Conservation (phyloP, 2,797 vertebrate species). For the Scyliorhinus canicula region DNA sequence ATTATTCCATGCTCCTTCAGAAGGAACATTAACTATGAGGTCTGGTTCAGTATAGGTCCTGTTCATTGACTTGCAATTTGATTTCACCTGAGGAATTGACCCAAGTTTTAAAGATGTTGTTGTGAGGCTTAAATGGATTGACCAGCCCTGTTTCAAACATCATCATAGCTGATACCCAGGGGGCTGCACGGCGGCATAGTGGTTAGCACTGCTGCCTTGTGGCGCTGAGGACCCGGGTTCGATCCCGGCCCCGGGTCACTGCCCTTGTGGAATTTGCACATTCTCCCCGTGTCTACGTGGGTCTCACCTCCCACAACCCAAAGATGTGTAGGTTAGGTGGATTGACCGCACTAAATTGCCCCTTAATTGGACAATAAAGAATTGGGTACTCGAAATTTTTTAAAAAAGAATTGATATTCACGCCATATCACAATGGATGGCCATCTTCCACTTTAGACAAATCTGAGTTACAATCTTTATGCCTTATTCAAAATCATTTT, state of each 20-base stretch:
- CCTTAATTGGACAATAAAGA: too few relatives aligned
- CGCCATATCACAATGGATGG: not conserved
- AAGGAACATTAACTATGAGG: not conserved
- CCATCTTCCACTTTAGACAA: not conserved
- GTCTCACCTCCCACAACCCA: too few relatives aligned
- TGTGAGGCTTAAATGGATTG: not conserved
- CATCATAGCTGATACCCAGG: too few relatives aligned
- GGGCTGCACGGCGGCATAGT: too few relatives aligned
- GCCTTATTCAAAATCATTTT: not conserved
- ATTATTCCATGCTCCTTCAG: not conserved
- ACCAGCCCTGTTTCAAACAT: not conserved
- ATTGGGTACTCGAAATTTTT: too few relatives aligned
- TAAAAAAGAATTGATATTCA: not conserved
- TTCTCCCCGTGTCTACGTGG: too few relatives aligned
- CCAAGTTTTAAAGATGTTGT: not conserved
- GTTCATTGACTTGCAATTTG: not conserved
- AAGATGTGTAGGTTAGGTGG: too few relatives aligned
- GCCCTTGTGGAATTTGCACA: too few relatives aligned
- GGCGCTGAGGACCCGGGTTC: too few relatives aligned
- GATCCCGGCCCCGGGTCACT: too few relatives aligned
- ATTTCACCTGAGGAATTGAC: not conserved
- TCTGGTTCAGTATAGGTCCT: not conserved
- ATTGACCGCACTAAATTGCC: too few relatives aligned
- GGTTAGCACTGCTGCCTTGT: too few relatives aligned
- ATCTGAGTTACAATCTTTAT: not conserved